phyloP scores from a whole-genome alignment of 2,888 invertebrate genomes.

The Caenorhabditis sp. region DNA sequence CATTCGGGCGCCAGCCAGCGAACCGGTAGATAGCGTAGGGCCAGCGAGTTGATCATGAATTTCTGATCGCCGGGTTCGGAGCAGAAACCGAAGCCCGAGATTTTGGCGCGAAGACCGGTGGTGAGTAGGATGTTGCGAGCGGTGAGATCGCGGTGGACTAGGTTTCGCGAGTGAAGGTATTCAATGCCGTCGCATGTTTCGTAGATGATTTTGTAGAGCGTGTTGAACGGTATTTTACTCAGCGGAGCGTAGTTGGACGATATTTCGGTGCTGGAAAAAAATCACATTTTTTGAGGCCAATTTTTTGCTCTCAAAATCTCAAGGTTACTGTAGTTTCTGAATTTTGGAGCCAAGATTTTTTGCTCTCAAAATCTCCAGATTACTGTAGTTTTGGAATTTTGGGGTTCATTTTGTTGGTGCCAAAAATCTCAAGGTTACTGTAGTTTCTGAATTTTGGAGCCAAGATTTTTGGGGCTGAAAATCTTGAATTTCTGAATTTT shows the following conservation, averaged over 20 bases:
- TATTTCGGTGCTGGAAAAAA: slow-evolving; percentile 23
- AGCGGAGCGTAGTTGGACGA: slow-evolving; percentile 14
- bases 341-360: too few species aligned
- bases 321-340: too few species aligned
- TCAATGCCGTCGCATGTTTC: slow-evolving; percentile 58
- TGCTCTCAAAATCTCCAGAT: too few species aligned
- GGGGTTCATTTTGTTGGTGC: too few species aligned
- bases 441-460: too few species aligned
- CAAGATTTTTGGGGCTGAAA: too few species aligned
- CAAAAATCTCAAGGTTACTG: too few species aligned
- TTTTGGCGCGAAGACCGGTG: slow-evolving; percentile 55
- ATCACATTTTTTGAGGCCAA: too few species aligned
- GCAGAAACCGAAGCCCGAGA: slow-evolving; percentile 58
- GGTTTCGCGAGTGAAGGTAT: slow-evolving; percentile 50
- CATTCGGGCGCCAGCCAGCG: slow-evolving; percentile 59
- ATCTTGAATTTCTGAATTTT: too few species aligned
- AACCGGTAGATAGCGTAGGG: slow-evolving; percentile 48
- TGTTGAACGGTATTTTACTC: slow-evolving; percentile 29
- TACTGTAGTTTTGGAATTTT: too few species aligned
- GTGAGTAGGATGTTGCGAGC: slow-evolving; percentile 57
- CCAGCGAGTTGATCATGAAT: slow-evolving; percentile 41
- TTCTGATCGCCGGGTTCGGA: slow-evolving; percentile 49
- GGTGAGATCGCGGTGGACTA: slow-evolving; percentile 56
- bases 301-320: too few species aligned
- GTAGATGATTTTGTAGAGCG: slow-evolving; percentile 48